Percentiles rank a stretch among this genome's conserved stretches.
Conservation (phyloP, 2,113 vertebrate genomes). For the Campylorhamphus procurvoides region DNA sequence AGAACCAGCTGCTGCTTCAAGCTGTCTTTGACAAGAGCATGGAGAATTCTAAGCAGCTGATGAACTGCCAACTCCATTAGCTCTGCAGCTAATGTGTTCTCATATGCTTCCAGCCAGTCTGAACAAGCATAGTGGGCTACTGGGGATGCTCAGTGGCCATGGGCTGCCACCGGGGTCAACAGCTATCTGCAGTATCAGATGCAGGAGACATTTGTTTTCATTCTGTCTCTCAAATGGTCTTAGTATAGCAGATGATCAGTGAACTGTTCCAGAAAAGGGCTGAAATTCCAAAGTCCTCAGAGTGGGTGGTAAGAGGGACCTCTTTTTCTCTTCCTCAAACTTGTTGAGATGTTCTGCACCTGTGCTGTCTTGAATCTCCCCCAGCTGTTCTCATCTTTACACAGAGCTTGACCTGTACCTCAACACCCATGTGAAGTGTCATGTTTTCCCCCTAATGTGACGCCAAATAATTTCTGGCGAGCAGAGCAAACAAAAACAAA, state of each 20-base stretch:
- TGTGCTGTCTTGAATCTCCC: not conserved
- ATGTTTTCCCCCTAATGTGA: not conserved
- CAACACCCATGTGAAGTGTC: not conserved
- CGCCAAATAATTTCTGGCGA: not conserved
- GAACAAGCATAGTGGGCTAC: not conserved
- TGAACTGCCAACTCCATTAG: not conserved
- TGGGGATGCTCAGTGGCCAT: not conserved
- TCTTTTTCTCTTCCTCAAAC: not conserved
- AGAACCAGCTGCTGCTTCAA: slow-evolving; percentile 1
- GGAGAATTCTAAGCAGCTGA: not conserved
- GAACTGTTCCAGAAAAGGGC: not conserved
- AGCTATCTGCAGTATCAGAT: not conserved
- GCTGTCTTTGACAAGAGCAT: not conserved
- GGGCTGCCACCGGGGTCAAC: not conserved
- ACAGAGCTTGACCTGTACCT: not conserved
- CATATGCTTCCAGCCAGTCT: not conserved
- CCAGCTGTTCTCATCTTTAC: not conserved
- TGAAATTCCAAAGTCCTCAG: not conserved
- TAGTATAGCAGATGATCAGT: not conserved
- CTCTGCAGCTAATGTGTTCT: not conserved
- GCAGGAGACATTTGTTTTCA: not conserved
- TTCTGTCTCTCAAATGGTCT: not conserved
- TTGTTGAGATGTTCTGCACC: not conserved
- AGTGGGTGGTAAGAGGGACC: not conserved
- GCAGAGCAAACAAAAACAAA: not conserved